A percentile compares a stretch with the other conserved stretches of the same genome.
Evolutionary conservation across 2,888 invertebrate species (phyloP).

Genomic region (Meghimatium bilineatum): DNA sequence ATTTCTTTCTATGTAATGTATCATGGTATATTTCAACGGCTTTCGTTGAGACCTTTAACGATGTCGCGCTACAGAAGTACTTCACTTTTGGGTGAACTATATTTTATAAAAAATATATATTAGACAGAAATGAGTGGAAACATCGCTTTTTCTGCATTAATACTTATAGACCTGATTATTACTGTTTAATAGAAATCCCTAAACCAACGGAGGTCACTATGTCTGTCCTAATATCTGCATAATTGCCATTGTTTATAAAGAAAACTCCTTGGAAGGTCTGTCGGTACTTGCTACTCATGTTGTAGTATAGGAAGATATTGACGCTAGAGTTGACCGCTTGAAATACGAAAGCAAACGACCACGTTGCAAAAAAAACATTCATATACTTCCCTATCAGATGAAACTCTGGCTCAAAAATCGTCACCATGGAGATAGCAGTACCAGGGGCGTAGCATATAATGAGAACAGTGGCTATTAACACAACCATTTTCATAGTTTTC

Average conservation of each 20-base stretch:
- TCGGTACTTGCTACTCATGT: constrained; percentile 24
- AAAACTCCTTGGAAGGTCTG: background rate
- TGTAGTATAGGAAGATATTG: constrained; percentile 26
- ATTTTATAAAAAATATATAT: too few species aligned
- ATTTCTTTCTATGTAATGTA: too few species aligned
- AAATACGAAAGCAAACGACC: constrained; percentile 12
- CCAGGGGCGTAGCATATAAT: constrained; percentile 14
- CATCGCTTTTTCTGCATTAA: too few species aligned
- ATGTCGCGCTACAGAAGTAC: too few species aligned
- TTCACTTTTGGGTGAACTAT: too few species aligned
- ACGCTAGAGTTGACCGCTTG: constrained; percentile 2
- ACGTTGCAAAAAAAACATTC: background rate
- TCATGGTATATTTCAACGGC: too few species aligned
- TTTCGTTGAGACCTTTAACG: too few species aligned
- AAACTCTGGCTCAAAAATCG: constrained; percentile 15
- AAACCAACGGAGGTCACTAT: background rate
- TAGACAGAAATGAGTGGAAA: too few species aligned
- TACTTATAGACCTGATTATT: background rate
- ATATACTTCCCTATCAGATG: background rate
- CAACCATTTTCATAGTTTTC: constrained; percentile 16
- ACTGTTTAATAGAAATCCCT: background rate
- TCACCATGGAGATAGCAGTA: background rate
- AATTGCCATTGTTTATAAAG: background rate
- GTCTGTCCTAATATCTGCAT: background rate
- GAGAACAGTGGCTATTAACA: background rate